These are phyloP conservation scores for Daphoenositta chrysoptera DNA, from an alignment of 2,113 vertebrate species.

Conservation along the genomic window DNA sequence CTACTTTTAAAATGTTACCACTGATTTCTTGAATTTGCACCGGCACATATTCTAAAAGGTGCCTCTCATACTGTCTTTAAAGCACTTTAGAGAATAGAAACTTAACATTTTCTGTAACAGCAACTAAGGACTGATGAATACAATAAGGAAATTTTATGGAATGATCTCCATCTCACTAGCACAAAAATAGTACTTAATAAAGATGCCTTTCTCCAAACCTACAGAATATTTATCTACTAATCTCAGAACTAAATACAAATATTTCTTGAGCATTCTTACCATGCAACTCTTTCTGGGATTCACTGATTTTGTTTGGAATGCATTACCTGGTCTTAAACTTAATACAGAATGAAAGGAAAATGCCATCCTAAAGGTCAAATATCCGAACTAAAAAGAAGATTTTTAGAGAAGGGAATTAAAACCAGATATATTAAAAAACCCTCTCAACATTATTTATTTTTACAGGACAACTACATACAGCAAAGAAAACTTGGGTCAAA, in stretches of 20 bases:
- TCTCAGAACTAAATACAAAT: conserved; percentile 13
- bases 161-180: neutral
- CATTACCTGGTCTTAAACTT: neutral
- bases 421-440: neutral
- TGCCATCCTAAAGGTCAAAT: conserved; percentile 12
- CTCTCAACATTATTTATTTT: neutral
- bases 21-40: neutral
- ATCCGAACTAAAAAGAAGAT: neutral
- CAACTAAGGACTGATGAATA: neutral
- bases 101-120: neutral
- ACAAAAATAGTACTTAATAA: conserved; percentile 9
- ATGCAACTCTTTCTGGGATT: neutral
- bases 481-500: neutral
- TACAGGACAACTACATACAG: neutral
- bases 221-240: neutral
- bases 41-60: neutral
- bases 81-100: neutral
- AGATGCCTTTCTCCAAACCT: neutral
- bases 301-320: conserved; percentile 10
- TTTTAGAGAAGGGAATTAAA: neutral
- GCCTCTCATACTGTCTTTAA: neutral
- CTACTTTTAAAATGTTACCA: neutral
- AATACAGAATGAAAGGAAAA: conserved; percentile 17
- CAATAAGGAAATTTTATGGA: neutral
- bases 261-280: neutral